A percentile compares a stretch with the other conserved stretches of the same genome.
These are phyloP conservation scores for Passer domesticus DNA, from an alignment of 2,113 vertebrate genomes.

Conservation along the genomic window DNA sequence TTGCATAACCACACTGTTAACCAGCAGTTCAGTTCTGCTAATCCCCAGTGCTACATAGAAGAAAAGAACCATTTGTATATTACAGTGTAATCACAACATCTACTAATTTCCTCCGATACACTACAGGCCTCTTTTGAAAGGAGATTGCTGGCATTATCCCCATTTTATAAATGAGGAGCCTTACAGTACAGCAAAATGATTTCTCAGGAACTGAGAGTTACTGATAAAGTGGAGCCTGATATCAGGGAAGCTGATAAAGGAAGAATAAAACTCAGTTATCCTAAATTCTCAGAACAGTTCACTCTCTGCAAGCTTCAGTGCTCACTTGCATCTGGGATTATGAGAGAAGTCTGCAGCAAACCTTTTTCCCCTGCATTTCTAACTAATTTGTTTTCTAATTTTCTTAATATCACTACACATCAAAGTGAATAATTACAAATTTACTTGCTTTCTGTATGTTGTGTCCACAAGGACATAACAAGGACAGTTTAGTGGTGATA, in stretches of 20 bases:
- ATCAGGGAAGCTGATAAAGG: constrained; percentile 18
- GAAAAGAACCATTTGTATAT: constrained; percentile 23
- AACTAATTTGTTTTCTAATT: constrained; percentile 47
- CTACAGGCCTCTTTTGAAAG: constrained; percentile 22
- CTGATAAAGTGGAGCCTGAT: constrained; percentile 46
- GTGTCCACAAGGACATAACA: not conserved
- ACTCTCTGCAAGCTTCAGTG: not conserved
- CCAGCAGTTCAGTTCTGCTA: not conserved
- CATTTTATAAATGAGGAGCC: constrained; percentile 31
- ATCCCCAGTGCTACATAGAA: not conserved
- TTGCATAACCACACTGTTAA: constrained; percentile 24
- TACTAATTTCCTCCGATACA: constrained; percentile 33
- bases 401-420: constrained; percentile 20
- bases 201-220: constrained; percentile 35
- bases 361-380: not conserved
- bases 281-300: constrained; percentile 13
- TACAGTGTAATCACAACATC: constrained; percentile 41
- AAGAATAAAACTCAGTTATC: constrained; percentile 14
- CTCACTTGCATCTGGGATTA: constrained; percentile 15
- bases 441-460: not conserved
- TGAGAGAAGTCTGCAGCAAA: not conserved
- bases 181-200: constrained; percentile 15
- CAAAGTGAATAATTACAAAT: constrained; percentile 1
- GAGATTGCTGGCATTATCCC: constrained; percentile 40
- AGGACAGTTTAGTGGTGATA: not conserved